A percentile compares a stretch with the other conserved stretches of the same genome.
Conservation (phyloP, 2,797 vertebrate species). For the Anomalospiza imberbis region DNA sequence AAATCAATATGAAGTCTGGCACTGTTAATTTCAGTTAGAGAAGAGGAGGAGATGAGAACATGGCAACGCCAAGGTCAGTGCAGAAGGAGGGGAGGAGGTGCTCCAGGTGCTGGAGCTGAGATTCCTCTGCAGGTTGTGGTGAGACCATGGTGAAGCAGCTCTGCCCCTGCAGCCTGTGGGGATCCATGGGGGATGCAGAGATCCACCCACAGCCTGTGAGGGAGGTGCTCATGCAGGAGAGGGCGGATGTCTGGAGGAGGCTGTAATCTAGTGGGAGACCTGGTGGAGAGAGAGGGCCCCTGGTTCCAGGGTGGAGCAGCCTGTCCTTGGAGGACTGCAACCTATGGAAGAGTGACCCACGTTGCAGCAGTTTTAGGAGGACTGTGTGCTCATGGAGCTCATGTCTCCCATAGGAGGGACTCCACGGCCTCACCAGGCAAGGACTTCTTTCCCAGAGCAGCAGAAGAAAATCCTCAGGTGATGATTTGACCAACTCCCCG, state of each 20-base stretch:
- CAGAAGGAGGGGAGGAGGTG: background rate
- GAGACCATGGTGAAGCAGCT: background rate
- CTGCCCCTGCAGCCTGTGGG: background rate
- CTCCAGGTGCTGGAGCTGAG: fast-evolving
- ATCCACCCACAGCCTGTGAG: background rate
- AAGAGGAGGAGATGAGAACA: background rate
- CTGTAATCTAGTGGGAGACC: background rate
- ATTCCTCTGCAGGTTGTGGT: background rate
- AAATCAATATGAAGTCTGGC: too few species aligned
- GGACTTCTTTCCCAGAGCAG: background rate
- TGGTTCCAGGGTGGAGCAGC: background rate
- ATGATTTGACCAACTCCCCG: background rate
- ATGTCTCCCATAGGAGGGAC: background rate
- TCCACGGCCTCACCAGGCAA: background rate
- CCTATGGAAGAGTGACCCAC: background rate
- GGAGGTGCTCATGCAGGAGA: background rate
- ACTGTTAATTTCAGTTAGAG: background rate
- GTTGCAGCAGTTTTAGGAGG: background rate
- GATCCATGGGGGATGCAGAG: background rate
- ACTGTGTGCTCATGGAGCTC: background rate
- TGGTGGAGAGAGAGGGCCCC: too few species aligned
- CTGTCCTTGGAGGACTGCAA: background rate
- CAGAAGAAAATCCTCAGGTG: background rate
- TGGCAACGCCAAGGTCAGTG: background rate
- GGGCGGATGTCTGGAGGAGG: background rate